These are phyloP conservation scores for Circaetus gallicus DNA, from an alignment of 2,113 vertebrate species.

Conservation along the genomic window DNA sequence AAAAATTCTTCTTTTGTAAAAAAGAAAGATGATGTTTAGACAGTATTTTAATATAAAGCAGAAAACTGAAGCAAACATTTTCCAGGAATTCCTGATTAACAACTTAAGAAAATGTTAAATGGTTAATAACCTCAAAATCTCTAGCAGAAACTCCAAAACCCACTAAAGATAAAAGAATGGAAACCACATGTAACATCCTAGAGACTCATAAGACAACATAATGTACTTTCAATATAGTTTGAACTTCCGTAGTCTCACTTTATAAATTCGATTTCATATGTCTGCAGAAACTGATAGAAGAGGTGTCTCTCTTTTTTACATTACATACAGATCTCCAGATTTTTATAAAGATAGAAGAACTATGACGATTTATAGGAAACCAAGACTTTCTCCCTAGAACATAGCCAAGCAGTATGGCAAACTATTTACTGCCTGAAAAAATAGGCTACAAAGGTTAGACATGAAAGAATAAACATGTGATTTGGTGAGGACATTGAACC, in stretches of 20 bases:
- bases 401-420: not conserved
- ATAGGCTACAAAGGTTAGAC: not conserved
- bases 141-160: not conserved
- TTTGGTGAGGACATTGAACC: not conserved
- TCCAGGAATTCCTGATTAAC: not conserved
- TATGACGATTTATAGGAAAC: not conserved
- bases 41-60: not conserved
- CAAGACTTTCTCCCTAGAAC: not conserved
- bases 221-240: not conserved
- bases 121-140: not conserved
- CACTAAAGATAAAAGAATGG: not conserved
- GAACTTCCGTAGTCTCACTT: not conserved
- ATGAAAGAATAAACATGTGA: not conserved
- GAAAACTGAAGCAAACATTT: not conserved
- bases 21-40: not conserved
- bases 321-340: not conserved
- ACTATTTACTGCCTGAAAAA: not conserved
- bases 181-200: not conserved
- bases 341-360: not conserved
- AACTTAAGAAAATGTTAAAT: not conserved
- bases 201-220: not conserved
- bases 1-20: not conserved
- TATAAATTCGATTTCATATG: not conserved
- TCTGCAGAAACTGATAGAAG: not conserved
- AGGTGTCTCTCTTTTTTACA: not conserved